These are phyloP conservation scores for Corythoichthys intestinalis DNA, from an alignment of 2,113 vertebrate genomes.

Conservation along the genomic window DNA sequence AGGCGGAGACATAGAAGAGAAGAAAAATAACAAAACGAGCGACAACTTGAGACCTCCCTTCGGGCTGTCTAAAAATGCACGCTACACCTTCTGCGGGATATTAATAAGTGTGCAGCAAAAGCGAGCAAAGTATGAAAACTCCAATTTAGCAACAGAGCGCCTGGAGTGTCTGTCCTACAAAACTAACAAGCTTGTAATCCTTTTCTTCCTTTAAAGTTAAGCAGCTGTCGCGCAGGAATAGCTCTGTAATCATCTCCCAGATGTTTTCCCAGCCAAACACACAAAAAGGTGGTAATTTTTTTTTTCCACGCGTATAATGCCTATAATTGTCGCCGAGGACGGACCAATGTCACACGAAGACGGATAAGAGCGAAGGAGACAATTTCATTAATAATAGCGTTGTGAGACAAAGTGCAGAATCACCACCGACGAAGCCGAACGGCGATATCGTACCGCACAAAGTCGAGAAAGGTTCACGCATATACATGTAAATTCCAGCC, in stretches of 20 bases:
- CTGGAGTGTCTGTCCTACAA: slow-evolving; percentile 33
- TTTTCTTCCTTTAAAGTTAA: slow-evolving; percentile 33
- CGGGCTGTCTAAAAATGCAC: too few species aligned
- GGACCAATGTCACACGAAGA: slow-evolving; percentile 19
- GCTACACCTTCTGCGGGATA: too few species aligned
- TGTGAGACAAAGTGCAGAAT: slow-evolving; percentile 37
- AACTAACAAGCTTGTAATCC: slow-evolving; percentile 43
- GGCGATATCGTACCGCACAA: slow-evolving; percentile 32
- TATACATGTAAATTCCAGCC: slow-evolving; percentile 46
- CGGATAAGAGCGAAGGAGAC: slow-evolving; percentile 40
- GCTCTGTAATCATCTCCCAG: slow-evolving; percentile 58
- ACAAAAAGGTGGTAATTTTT: background rate
- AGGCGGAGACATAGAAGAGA: too few species aligned
- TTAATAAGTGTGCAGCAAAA: background rate
- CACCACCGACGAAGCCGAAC: slow-evolving; percentile 25
- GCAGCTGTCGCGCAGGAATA: slow-evolving; percentile 54
- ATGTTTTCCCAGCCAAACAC: slow-evolving; percentile 49
- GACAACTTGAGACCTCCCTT: too few species aligned
- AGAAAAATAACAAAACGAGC: too few species aligned
- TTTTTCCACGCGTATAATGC: slow-evolving; percentile 22
- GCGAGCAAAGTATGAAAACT: slow-evolving; percentile 17
- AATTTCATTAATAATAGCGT: slow-evolving; percentile 60
- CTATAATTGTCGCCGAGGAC: slow-evolving; percentile 26
- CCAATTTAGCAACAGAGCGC: slow-evolving; percentile 10
- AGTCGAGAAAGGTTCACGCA: slow-evolving; percentile 25